phyloP scores from a whole-genome alignment of 2,113 vertebrate genomes.

The mouse (Mus musculus) region DNA sequence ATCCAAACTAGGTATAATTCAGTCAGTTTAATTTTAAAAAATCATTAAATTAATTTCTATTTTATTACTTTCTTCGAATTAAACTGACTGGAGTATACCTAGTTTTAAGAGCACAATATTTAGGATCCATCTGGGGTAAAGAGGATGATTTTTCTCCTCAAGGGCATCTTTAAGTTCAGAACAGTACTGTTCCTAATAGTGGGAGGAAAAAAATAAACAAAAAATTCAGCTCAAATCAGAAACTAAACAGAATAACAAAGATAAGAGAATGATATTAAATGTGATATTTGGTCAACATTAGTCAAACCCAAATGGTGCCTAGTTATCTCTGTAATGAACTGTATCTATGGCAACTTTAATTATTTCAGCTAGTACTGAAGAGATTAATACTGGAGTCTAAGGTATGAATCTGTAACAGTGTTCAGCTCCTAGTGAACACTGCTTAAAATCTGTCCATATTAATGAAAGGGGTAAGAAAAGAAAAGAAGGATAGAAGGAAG shows the following conservation, averaged over 20 bases:
- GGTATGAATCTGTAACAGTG: neutral
- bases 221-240: neutral
- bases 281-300: neutral
- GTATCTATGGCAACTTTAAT: neutral
- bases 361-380: neutral
- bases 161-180: too few relatives aligned
- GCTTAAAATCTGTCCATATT: neutral
- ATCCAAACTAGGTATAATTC: neutral
- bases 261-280: neutral
- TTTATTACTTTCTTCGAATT: neutral
- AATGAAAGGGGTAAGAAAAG: neutral
- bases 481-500: neutral
- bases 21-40: neutral
- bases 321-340: neutral
- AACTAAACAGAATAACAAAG: neutral
- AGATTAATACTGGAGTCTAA: neutral
- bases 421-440: neutral
- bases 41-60: constrained; percentile 6
- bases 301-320: neutral
- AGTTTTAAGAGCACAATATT: too few relatives aligned
- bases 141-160: too few relatives aligned
- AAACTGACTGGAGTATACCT: neutral
- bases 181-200: too few relatives aligned
- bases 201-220: neutral
- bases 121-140: too few relatives aligned